phyloP scores from a whole-genome alignment of 2,888 invertebrate genomes.

The Caenorhabditis angaria region DNA sequence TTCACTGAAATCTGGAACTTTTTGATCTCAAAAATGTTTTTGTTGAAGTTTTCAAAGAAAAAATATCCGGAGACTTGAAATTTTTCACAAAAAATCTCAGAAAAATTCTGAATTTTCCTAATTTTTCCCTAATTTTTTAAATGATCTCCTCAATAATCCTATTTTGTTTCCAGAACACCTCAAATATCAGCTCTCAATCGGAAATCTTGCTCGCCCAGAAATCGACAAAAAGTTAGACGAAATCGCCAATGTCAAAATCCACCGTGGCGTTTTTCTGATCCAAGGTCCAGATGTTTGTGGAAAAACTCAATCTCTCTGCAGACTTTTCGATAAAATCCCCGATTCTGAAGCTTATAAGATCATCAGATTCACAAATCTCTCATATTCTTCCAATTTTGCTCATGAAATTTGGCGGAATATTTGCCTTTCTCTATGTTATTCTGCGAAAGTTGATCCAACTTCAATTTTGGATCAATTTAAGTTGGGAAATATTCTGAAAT shows the following conservation, averaged over 20 bases:
- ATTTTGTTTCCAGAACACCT: constrained; percentile 23
- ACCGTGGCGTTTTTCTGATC: constrained; percentile 36
- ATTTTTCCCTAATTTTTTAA: too few species aligned
- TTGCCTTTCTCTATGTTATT: constrained; percentile 34
- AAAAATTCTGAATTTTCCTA: not conserved
- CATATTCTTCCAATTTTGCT: constrained; percentile 63
- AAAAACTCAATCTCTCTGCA: constrained; percentile 47
- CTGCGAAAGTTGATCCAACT: constrained; percentile 33
- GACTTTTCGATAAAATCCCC: constrained; percentile 41
- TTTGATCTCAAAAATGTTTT: too few species aligned
- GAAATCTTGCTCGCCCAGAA: constrained; percentile 21
- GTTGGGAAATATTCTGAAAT: constrained; percentile 24
- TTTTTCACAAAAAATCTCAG: too few species aligned
- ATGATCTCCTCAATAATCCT: not conserved
- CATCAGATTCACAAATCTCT: constrained; percentile 57
- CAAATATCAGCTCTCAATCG: constrained; percentile 21
- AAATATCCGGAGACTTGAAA: too few species aligned
- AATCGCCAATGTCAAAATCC: constrained; percentile 24
- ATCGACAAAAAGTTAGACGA: constrained; percentile 33
- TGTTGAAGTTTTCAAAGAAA: too few species aligned
- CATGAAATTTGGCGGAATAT: constrained; percentile 65
- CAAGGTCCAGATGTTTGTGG: constrained; percentile 48
- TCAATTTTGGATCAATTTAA: constrained; percentile 37
- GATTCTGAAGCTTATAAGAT: constrained; percentile 44
- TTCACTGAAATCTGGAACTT: too few species aligned